Evolutionary conservation across 1,140 invertebrate species (phyloP), one percentile per base, ranked within the genome.

Genomic region (Megathymus violae): DNA sequence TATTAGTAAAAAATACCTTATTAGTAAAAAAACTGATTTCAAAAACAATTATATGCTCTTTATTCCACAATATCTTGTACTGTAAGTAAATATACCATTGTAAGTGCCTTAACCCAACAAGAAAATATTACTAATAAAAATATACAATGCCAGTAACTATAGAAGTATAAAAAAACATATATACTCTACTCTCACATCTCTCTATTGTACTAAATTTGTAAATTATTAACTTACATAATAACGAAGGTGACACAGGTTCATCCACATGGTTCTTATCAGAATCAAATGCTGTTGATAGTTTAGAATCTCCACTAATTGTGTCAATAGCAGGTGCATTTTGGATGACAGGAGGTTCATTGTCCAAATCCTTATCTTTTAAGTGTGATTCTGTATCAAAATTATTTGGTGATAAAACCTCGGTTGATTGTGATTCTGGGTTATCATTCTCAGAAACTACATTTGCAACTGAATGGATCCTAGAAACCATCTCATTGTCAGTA

Each of bases 201-300:
- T n/a, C n/a, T n/a, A n/a, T n/a, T n/a, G n/a, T n/a, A n/a, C n/a
- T n/a, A n/a, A n/a, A n/a, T n/a, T n/a, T n/a, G n/a, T n/a, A 63
- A 43, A 4, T 11, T 27, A 13, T 34, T 46, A 25, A 48, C 64
- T 69, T 60, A 78, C 72, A 25, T 46, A 71, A 31, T 40, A 72
- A 13, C 25, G 76, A 72, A 52, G 71, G 71, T 44, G 71, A 79
- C 14, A 31, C 65, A 10, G 62, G 15, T 14, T 19, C 41, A 47
- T 62, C 58, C 40, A 63, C 40, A 11, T 56, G 11, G 4, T 14
- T 16, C 11, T 16, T 14, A 50, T 62, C 46, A 1, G 31, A 13
- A 58, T 31, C n/a, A 10, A 34, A 15, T 34, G 14, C 14, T n/a
- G n/a, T n/a, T 36, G 7, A 25, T 36, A 16, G 9, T 44, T 3